Evolutionary conservation across 2,888 invertebrate genomes (phyloP), one percentile per base, ranked within the genome.

Genomic region (Sphaerophoria taeniata): DNA sequence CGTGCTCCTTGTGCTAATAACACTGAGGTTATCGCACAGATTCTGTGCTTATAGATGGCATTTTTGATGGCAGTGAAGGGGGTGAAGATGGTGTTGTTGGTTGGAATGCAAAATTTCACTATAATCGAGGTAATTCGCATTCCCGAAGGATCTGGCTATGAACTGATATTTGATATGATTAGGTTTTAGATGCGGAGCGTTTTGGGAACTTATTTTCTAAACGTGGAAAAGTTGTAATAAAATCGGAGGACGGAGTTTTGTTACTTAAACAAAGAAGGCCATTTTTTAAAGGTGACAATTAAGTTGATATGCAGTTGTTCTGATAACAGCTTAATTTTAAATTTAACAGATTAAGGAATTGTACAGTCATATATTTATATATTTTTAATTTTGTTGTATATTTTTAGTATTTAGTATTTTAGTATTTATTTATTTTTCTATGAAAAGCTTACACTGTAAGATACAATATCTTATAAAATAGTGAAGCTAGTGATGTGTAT

Each of bases 61-160:
- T 49, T 11, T 11, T 24, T 39, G 6, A 6, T 6, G 6, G 39
- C 9, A 39, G 6, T 7, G 6, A 39, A 7, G 6, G 9, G 6
- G 1, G 12, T 43, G 4, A 9, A 11, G 34, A 31, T 2, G n/a
- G 51, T 33, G 33, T 11, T n/a, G 7, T 24, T 24, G 6, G 6
- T 12, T 12, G 36, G n/a, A 55, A 70, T 63, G 49, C 58, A 74
- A 78, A 73, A 33, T 83, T 73, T 69, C 24, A 31, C 69, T 33
- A 61, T 73, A 78, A 82, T 82, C 82, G 73, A 73, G 78, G 69
- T 82, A 83, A 70, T 78, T 78, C 70, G 39, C 56, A 70, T 61
- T 83, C 73, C 70, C 69, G 24, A 61, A 51, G 47, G 73, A 73
- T 67, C 24, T 0, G 3, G 43, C 9, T 7, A 9, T 43, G 12